phyloP scores from a whole-genome alignment of 2,113 vertebrate species.

The Cyanoramphus novaezelandiae region DNA sequence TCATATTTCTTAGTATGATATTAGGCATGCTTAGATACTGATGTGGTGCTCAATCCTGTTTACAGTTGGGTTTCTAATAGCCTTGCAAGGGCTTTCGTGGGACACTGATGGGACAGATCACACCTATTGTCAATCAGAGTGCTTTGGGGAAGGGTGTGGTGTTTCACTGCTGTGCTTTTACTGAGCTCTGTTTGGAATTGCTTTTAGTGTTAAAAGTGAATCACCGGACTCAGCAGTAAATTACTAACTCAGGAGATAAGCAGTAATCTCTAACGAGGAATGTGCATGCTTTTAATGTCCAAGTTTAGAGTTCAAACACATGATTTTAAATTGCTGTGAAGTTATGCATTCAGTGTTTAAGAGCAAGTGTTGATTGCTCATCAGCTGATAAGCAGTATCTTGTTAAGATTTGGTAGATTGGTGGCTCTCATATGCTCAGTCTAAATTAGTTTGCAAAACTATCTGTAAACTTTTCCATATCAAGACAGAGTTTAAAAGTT shows the following conservation, averaged over 20 bases:
- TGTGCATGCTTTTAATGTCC: not conserved
- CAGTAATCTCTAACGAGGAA: not conserved
- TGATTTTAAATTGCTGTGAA: not conserved
- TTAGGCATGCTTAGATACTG: not conserved
- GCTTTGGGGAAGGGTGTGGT: not conserved
- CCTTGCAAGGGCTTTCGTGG: not conserved
- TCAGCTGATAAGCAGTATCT: not conserved
- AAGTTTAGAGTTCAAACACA: not conserved
- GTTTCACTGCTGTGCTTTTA: not conserved
- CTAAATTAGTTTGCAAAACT: not conserved
- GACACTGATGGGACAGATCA: not conserved
- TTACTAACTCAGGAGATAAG: not conserved
- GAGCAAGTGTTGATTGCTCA: not conserved
- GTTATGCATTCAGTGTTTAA: not conserved
- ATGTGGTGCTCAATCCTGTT: not conserved
- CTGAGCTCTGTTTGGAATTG: not conserved
- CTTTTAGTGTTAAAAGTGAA: not conserved
- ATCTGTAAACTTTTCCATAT: not conserved
- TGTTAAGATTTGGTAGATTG: not conserved
- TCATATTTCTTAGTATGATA: not conserved
- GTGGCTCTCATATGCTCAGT: not conserved
- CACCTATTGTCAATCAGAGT: not conserved
- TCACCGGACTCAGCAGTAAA: not conserved
- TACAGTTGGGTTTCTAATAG: not conserved
- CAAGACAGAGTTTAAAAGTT: not conserved